Conservation (phyloP, 30 jellyfish, hydroid and myxozoan species). For the Hydractinia echinata region DNA sequence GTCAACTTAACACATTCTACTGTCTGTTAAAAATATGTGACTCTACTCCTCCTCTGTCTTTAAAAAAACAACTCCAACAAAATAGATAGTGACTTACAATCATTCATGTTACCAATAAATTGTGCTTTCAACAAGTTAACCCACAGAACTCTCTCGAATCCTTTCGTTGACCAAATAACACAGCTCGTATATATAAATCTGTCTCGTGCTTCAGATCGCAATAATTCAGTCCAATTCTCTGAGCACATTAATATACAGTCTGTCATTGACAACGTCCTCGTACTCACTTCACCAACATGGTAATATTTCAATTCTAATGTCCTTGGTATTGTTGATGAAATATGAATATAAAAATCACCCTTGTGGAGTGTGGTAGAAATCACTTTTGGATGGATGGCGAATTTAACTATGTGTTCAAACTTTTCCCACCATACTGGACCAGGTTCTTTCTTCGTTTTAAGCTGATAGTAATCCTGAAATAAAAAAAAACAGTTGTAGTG, state of each 20-base stretch:
- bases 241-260: slow-evolving; percentile 71
- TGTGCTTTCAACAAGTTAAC: slow-evolving; percentile 18
- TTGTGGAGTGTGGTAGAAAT: slow-evolving; percentile 47
- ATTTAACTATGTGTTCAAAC: slow-evolving; percentile 57
- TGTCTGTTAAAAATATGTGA: not conserved
- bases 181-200: slow-evolving; percentile 66
- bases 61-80: not conserved
- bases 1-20: too few species aligned
- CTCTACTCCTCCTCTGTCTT: not conserved
- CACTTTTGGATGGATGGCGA: slow-evolving; percentile 71
- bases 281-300: slow-evolving; percentile 50
- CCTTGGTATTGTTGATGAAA: slow-evolving; percentile 65
- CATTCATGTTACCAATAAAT: not conserved
- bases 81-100: not conserved
- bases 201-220: slow-evolving; percentile 55
- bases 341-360: slow-evolving; percentile 80
- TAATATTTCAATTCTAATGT: slow-evolving; percentile 55
- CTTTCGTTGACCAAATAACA: slow-evolving; percentile 48
- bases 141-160: slow-evolving; percentile 69
- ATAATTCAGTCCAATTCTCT: slow-evolving; percentile 85
- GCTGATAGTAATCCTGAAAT: slow-evolving; percentile 52
- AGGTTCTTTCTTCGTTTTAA: slow-evolving; percentile 26
- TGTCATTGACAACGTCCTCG: slow-evolving; percentile 50
- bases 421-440: slow-evolving; percentile 59
- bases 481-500: not conserved